Conservation (phyloP, 2,113 vertebrate species). For the Siniperca chuatsi region DNA sequence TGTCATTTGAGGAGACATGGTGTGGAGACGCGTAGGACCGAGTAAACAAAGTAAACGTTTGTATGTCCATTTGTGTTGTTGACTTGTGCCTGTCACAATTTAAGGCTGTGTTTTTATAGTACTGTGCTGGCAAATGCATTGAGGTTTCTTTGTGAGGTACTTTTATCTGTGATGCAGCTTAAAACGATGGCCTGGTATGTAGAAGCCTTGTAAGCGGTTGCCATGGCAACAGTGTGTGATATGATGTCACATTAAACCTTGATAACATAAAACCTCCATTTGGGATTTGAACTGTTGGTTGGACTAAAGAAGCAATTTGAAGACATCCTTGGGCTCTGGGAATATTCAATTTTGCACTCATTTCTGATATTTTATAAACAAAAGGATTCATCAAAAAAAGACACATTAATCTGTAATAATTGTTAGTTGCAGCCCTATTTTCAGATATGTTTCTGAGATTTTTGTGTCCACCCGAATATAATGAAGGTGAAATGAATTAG, state of each 20-base stretch:
- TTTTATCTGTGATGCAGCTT: constrained; percentile 39
- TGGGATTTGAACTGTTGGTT: neutral
- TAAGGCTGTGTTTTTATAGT: neutral
- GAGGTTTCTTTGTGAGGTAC: constrained; percentile 23
- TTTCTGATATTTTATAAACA: neutral
- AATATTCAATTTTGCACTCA: neutral
- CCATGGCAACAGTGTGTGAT: constrained; percentile 57
- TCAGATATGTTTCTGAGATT: neutral
- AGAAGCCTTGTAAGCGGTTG: constrained; percentile 54
- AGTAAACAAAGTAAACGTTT: neutral
- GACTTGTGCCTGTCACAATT: too few relatives aligned
- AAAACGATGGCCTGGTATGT: neutral
- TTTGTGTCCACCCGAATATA: too few relatives aligned
- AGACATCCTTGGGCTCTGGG: neutral
- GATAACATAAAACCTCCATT: constrained; percentile 26
- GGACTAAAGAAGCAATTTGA: too few relatives aligned
- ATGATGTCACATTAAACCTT: constrained; percentile 44
- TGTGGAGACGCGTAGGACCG: neutral
- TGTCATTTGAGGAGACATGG: neutral
- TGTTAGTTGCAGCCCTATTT: neutral
- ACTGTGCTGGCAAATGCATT: neutral
- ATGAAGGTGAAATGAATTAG: neutral
- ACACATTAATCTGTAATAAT: neutral
- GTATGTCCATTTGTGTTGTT: neutral
- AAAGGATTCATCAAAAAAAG: neutral